Conservation (phyloP, 2,888 invertebrate genomes). For the Dicranocentrus wangi region DNA sequence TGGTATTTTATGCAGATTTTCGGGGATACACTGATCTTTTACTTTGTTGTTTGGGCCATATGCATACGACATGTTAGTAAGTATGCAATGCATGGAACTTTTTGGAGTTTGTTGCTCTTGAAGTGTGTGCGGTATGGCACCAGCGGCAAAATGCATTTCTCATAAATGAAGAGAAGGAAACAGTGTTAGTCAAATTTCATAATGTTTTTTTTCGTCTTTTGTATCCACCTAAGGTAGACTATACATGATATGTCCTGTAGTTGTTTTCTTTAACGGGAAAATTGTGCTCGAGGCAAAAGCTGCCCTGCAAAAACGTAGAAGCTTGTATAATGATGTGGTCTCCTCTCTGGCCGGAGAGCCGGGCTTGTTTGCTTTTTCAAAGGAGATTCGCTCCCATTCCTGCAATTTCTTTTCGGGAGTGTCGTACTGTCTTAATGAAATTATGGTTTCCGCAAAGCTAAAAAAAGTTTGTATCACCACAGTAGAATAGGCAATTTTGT, state of each 20-base stretch:
- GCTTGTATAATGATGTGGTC: slow-evolving; percentile 6
- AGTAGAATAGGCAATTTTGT: too few species aligned
- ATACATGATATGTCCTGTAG: background rate
- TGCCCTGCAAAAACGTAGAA: too few species aligned
- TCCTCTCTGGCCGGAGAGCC: background rate
- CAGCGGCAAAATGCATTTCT: background rate
- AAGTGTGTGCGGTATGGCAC: too few species aligned
- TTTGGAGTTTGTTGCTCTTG: too few species aligned
- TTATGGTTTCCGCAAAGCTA: slow-evolving; percentile 46
- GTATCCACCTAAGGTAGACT: background rate
- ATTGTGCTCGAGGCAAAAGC: slow-evolving; percentile 11
- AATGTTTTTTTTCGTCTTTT: too few species aligned
- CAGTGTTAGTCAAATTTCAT: too few species aligned
- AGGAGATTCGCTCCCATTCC: background rate
- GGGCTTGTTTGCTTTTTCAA: background rate
- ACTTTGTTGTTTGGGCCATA: too few species aligned
- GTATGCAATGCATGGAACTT: too few species aligned
- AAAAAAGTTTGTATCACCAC: too few species aligned
- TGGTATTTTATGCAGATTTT: slow-evolving; percentile 5
- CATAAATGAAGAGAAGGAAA: too few species aligned
- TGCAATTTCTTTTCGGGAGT: slow-evolving; percentile 18
- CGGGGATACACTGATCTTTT: too few species aligned
- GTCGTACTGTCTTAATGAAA: slow-evolving; percentile 51
- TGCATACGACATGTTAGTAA: too few species aligned
- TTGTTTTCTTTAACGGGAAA: background rate